These are phyloP conservation scores for Sinelater perroti DNA, from an alignment of 2,888 invertebrate species.

Conservation along the genomic window DNA sequence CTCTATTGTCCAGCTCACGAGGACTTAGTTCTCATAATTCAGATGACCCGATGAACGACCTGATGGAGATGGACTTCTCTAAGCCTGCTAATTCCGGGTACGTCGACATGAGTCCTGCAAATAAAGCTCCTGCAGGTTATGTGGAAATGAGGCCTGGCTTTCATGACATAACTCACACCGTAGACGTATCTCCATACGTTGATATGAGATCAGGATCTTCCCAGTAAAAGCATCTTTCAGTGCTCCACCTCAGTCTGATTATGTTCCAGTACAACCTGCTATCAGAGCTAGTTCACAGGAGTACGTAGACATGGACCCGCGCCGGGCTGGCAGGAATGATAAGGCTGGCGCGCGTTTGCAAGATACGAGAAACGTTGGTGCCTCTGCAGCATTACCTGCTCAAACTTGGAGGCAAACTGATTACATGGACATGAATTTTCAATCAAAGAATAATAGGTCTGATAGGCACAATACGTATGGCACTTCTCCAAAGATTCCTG, in stretches of 20 bases:
- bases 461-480: constrained; percentile 18
- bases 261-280: constrained; percentile 46
- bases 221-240: constrained; percentile 46
- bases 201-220: constrained; percentile 60
- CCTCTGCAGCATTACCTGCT: constrained; percentile 1
- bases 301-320: constrained; percentile 59
- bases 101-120: constrained; percentile 69
- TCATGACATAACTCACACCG: constrained; percentile 40
- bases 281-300: constrained; percentile 54
- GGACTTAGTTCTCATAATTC: constrained; percentile 61
- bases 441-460: constrained; percentile 49
- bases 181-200: constrained; percentile 61
- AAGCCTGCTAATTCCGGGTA: constrained; percentile 63
- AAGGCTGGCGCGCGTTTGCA: constrained; percentile 41
- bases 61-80: constrained; percentile 84
- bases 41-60: constrained; percentile 74
- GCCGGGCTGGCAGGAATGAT: constrained; percentile 53
- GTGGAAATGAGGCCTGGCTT: constrained; percentile 61
- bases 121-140: constrained; percentile 56
- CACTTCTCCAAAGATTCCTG: constrained; percentile 39
- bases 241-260: constrained; percentile 56
- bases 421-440: constrained; percentile 61
- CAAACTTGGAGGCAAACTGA: constrained; percentile 45
- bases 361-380: constrained; percentile 16
- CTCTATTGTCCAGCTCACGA: constrained; percentile 66